Evolutionary conservation across 2,888 invertebrate species (phyloP).

Genomic region (Disparrhopalites patrizii): DNA sequence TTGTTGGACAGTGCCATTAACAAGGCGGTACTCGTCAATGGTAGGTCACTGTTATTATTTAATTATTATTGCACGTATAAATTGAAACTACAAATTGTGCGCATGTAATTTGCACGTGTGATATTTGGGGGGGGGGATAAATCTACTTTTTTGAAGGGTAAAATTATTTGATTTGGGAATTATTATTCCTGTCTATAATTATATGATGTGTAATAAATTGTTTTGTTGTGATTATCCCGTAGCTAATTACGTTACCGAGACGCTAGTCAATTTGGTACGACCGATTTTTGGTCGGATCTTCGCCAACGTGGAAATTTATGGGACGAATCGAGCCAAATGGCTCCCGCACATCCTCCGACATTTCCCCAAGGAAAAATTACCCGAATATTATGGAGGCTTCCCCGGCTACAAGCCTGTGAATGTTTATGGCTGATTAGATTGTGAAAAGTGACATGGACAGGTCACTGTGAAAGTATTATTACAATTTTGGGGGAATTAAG

Average conservation of each 20-base stretch:
- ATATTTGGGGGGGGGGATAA: too few relatives aligned
- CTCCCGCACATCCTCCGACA: not conserved
- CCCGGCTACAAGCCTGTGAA: not conserved
- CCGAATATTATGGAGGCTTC: not conserved
- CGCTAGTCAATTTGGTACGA: not conserved
- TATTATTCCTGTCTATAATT: not conserved
- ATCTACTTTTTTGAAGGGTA: not conserved
- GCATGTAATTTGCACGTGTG: too few relatives aligned
- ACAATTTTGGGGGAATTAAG: not conserved
- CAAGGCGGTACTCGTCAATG: not conserved
- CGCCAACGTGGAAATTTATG: not conserved
- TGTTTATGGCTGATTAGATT: not conserved
- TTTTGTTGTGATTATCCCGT: not conserved
- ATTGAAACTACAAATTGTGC: not conserved
- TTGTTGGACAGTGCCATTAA: not conserved
- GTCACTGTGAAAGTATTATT: not conserved
- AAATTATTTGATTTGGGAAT: too few relatives aligned
- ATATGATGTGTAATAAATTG: not conserved
- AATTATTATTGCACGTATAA: not conserved
- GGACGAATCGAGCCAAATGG: constrained; percentile 1
- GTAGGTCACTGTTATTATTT: not conserved
- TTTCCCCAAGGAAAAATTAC: not conserved
- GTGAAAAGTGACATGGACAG: not conserved
- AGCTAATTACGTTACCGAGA: not conserved
- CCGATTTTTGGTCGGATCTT: not conserved